Base-by-base conservation (phyloP, 2,888 invertebrate genomes). In the Dioctria rufipes region DNA sequence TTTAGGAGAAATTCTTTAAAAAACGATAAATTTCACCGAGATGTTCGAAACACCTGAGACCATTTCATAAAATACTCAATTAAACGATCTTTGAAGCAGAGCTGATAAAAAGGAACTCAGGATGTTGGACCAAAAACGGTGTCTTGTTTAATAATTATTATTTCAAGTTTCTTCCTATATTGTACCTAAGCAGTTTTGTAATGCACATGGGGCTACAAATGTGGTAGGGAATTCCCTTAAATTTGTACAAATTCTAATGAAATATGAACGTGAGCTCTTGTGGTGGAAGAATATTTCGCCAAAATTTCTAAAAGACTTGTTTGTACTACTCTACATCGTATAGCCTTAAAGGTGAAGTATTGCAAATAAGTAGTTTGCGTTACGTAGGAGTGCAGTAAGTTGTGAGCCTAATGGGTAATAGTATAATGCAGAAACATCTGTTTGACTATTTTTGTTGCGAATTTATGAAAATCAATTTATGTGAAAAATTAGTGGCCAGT, bases 11-110 rank as follows among this genome's bases (percentile, higher is more conserved):
- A 71, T 71, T 71, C 71, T 37, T 71, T 71, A 71, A 71, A 67
- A 71, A 71, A 54, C 71, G 13, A 71, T 71, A 71, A 71, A 71
- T 71, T 71, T 71, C 39, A 9, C 25, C 40, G 51, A 54, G 54
- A 71, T 71, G 54, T 54, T 71, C 37, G 9, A 25, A 42, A 40
- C 71, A 71, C 71, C 71, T 71, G 71, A 71, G 54, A 51, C 51
- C 54, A 51, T 51, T 37, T 25, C 71, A 51, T 71, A 71, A 71
- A 71, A 39, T 71, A 49, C 71, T 49, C 71, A 71, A 71, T 71
- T 54, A 71, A 71, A 71, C 39, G 71, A 71, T 54, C 39, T 71
- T 71, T 51, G n/a, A 71, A 46, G 49, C n/a, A 39, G 9, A 71
- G 51, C 39, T 54, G 40, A 71, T 51, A 71, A 71, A 71, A 37